Evolutionary conservation across 2,113 vertebrate species (phyloP).

Genomic region (Cryptomyrus ogoouensis): DNA sequence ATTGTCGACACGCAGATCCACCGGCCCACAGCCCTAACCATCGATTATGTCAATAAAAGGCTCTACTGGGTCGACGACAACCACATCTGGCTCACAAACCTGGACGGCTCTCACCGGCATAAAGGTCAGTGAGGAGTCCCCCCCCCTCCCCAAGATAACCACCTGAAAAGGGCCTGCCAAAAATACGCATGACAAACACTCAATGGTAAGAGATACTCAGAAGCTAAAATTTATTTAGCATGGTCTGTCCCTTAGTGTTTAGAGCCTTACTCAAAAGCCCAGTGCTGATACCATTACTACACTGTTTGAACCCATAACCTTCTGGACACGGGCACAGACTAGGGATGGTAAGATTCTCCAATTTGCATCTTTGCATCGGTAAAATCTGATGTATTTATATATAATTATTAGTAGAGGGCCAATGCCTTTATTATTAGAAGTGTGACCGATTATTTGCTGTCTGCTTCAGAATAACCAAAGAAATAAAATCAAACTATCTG

Average conservation of each 20-base stretch:
- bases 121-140: slow-evolving; percentile 56
- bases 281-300: not conserved
- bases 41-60: slow-evolving; percentile 76
- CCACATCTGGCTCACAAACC: slow-evolving; percentile 75
- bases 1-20: slow-evolving; percentile 70
- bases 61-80: slow-evolving; percentile 80
- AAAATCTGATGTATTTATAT: not conserved
- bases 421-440: not conserved
- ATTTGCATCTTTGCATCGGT: not conserved
- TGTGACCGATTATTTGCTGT: not conserved
- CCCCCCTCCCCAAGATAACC: not conserved
- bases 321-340: not conserved
- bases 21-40: slow-evolving; percentile 69
- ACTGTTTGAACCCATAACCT: not conserved
- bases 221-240: not conserved
- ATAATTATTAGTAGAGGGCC: not conserved
- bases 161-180: not conserved
- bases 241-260: not conserved
- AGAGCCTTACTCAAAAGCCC: not conserved
- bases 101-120: slow-evolving; percentile 72
- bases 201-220: not conserved
- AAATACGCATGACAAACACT: not conserved
- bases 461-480: not conserved
- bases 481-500: not conserved
- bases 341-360: not conserved